Evolutionary conservation across 2,888 invertebrate species (phyloP), one percentile per base, ranked within the genome.

Genomic region (Ophion ventricosus): DNA sequence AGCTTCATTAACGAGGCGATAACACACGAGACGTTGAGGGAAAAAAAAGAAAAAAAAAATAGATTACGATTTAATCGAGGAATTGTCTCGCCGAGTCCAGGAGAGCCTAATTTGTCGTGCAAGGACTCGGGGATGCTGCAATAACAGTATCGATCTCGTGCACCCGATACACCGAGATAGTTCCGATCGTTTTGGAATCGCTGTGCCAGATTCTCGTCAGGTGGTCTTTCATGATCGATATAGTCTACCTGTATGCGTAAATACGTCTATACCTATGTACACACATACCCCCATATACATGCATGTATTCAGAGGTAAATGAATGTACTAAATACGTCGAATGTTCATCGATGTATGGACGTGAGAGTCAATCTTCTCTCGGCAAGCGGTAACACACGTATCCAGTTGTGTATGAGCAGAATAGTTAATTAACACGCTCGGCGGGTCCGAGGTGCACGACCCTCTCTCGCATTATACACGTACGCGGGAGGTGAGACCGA

Each of bases 381-480:
- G 66, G 67, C 61, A 63, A 79, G 79, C 77, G 73, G 54, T 74
- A 79, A 75, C 66, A 43, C 43, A 66, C 57, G 70, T 66, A 73
- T 66, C 40, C 26, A 73, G 73, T 73, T 43, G 84, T 78, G 81
- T 78, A 75, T 26, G 75, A 74, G 78, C 70, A 74, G 84, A 81
- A 84, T 84, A 63, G 78, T 78, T 84, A 84, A 84, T 84, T 82
- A 81, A 83, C 79, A 84, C 81, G 84, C 76, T 67, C 66, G 67
- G 70, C 81, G 78, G 75, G 84, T 59, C 81, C 84, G 81, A 82
- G 84, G 81, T 84, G 81, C 61, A 79, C 78, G 81, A 75, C 74
- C 80, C 78, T 35, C 78, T 35, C 35, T 70, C 26, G 10, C 66
- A n/a, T 49, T 63, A 54, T 56, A 64, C 29, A 66, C 29, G 61